Conservation (phyloP, 2,888 invertebrate species). For the Polia nebulosa region DNA sequence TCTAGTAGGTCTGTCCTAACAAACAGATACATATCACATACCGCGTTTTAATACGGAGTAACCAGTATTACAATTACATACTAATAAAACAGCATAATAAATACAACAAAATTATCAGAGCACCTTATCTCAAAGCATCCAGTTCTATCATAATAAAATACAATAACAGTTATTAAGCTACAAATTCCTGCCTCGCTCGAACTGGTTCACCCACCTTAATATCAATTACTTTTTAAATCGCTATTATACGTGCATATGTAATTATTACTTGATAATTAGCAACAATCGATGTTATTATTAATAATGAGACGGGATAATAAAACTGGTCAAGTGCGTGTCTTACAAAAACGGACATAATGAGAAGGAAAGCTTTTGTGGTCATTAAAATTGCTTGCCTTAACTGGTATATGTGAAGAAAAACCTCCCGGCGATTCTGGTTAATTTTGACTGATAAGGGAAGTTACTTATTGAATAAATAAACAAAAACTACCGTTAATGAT, state of each 20-base stretch:
- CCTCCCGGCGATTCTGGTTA: constrained; percentile 10
- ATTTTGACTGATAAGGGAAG: neutral
- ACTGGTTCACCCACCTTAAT: constrained; percentile 20
- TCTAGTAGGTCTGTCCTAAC: too few species aligned
- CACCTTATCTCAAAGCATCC: constrained; percentile 7
- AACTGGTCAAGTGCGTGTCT: neutral
- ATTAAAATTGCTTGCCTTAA: constrained; percentile 26
- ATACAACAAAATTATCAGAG: constrained; percentile 14
- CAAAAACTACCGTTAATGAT: constrained; percentile 4
- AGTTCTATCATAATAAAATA: constrained; percentile 20
- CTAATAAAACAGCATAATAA: constrained; percentile 3
- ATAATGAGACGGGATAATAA: constrained; percentile 31
- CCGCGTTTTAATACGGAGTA: too few species aligned
- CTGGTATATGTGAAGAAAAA: neutral
- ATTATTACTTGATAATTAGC: constrained; percentile 34
- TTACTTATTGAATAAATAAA: neutral
- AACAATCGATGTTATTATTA: constrained; percentile 31
- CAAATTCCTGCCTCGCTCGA: constrained; percentile 23
- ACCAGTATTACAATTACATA: neutral
- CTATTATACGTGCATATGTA: constrained; percentile 39
- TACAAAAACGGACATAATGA: constrained; percentile 27
- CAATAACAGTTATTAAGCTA: neutral
- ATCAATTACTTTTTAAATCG: constrained; percentile 58
- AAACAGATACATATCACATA: too few species aligned
- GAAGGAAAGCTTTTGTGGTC: neutral